A percentile compares a stretch with the other conserved stretches of the same genome.
Evolutionary conservation across 2,797 vertebrate species (phyloP).

Genomic region (Aldrovandia affinis): DNA sequence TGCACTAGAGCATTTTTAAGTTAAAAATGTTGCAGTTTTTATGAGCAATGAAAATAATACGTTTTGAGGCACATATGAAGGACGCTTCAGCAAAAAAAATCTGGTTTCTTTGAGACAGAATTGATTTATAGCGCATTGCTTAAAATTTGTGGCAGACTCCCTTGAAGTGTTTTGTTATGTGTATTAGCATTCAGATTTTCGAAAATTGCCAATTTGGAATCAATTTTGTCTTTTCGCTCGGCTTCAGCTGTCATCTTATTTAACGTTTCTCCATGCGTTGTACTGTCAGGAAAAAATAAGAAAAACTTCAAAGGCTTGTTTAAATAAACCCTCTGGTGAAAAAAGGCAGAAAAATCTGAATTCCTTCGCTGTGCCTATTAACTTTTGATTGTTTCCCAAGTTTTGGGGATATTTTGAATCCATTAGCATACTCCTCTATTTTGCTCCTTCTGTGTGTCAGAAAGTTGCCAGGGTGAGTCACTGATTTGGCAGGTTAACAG

Average conservation of each 20-base stretch:
- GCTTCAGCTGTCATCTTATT: slow-evolving; percentile 44
- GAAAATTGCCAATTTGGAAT: slow-evolving; percentile 67
- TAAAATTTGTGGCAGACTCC: slow-evolving; percentile 34
- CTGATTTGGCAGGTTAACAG: slow-evolving; percentile 56
- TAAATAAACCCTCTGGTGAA: slow-evolving; percentile 70
- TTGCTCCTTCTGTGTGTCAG: slow-evolving; percentile 29
- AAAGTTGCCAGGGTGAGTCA: neutral
- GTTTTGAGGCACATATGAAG: slow-evolving; percentile 55
- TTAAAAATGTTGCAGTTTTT: no score
- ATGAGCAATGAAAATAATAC: slow-evolving; percentile 52
- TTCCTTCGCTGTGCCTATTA: slow-evolving; percentile 62
- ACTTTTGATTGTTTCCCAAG: slow-evolving; percentile 71
- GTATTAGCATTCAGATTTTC: slow-evolving; percentile 62
- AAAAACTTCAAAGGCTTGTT: slow-evolving; percentile 67
- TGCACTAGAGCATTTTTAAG: no score
- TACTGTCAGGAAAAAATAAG: slow-evolving; percentile 55
- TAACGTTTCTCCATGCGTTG: slow-evolving; percentile 55
- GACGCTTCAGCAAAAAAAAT: slow-evolving; percentile 44
- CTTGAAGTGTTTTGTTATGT: slow-evolving; percentile 48
- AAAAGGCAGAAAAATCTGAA: slow-evolving; percentile 54
- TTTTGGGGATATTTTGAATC: slow-evolving; percentile 64
- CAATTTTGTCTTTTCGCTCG: slow-evolving; percentile 61
- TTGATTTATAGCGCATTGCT: slow-evolving; percentile 62
- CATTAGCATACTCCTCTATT: slow-evolving; percentile 39
- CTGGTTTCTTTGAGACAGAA: slow-evolving; percentile 50